These are phyloP conservation scores for Chrysina gloriosa DNA, from an alignment of 2,888 invertebrate species.

Conservation along the genomic window DNA sequence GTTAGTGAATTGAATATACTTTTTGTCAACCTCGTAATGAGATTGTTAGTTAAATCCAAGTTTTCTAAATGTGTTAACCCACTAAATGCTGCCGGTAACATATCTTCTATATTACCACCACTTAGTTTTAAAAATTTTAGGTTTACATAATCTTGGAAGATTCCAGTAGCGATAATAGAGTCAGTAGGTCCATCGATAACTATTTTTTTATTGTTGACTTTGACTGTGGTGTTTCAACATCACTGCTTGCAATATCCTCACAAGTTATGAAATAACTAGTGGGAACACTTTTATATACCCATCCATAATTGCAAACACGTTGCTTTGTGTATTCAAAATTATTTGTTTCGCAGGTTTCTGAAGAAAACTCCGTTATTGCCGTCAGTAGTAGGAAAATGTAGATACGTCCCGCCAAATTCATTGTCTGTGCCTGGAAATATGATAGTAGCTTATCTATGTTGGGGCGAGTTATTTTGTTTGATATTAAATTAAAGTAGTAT, in stretches of 20 bases:
- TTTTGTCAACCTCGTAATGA: constrained; percentile 3
- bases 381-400: no score
- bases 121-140: background rate
- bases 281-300: no score
- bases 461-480: no score
- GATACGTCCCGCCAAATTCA: no score
- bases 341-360: no score
- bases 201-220: background rate
- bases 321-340: no score
- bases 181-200: background rate
- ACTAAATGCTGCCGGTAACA: constrained; percentile 20
- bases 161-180: background rate
- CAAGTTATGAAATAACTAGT: background rate
- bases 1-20: constrained; percentile 9
- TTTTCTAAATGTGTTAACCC: background rate
- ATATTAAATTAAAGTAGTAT: no score
- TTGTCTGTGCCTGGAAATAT: no score
- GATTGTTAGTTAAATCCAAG: constrained; percentile 14
- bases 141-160: constrained; percentile 5
- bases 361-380: no score
- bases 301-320: no score
- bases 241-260: no score
- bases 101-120: background rate
- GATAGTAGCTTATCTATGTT: no score
- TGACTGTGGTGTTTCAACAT: background rate